Percentiles rank a stretch among this genome's conserved stretches.
phyloP scores from a whole-genome alignment of 2,797 vertebrate genomes.

The Galaxias olidus region DNA sequence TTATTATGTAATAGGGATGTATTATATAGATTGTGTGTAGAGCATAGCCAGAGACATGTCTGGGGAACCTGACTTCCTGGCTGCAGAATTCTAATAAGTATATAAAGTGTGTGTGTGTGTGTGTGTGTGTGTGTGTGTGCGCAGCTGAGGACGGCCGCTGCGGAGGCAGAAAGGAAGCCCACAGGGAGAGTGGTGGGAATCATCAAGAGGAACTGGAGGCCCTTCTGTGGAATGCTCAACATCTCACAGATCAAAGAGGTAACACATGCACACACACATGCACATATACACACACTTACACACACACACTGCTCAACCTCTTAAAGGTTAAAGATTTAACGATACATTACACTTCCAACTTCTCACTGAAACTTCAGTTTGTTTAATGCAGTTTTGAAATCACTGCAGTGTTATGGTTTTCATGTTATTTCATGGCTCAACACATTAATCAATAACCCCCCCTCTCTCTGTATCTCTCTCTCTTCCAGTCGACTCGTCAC shows the following conservation, averaged over 20 bases:
- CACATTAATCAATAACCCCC: not conserved
- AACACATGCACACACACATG: not conserved
- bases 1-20: too few species aligned
- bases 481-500: slow-evolving; percentile 87
- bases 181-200: slow-evolving; percentile 92
- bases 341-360: too few species aligned
- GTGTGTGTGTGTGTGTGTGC: slow-evolving; percentile 13
- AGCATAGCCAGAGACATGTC: too few species aligned
- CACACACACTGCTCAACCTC: too few species aligned
- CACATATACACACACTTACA: too few species aligned
- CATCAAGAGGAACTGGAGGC: slow-evolving; percentile 97
- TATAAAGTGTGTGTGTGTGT: not conserved
- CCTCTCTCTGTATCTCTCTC: not conserved
- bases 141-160: slow-evolving; percentile 77
- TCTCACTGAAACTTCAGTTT: not conserved
- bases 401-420: too few species aligned
- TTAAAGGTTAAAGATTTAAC: too few species aligned
- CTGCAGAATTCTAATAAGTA: too few species aligned
- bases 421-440: too few species aligned
- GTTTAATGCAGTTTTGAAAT: too few species aligned
- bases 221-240: slow-evolving; percentile 94
- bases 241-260: slow-evolving; percentile 92
- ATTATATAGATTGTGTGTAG: not conserved
- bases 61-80: too few species aligned
- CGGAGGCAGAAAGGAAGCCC: slow-evolving; percentile 77